Conservation (phyloP, 2,113 vertebrate genomes). For the Gambusia affinis region DNA sequence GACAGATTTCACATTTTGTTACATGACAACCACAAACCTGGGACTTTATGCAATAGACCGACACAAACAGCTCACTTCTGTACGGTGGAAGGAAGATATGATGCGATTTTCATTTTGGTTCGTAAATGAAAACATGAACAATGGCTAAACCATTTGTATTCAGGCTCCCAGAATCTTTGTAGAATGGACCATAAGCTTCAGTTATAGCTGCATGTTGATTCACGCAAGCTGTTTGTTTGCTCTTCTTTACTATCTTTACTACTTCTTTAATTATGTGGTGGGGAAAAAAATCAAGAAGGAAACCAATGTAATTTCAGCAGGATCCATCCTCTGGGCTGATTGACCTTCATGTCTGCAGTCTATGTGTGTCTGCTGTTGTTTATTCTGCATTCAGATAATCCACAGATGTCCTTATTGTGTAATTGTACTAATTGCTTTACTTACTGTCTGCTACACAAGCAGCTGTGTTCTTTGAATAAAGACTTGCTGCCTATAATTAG, state of each 20-base stretch:
- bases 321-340: neutral
- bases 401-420: conserved; percentile 58
- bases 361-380: neutral
- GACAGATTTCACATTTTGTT: neutral
- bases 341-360: neutral
- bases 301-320: neutral
- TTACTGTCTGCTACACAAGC: conserved; percentile 41
- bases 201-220: too few species aligned
- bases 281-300: neutral
- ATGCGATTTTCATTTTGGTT: neutral
- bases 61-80: neutral
- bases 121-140: neutral
- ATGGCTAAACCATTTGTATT: neutral
- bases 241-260: too few species aligned
- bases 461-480: conserved; percentile 9
- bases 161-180: too few species aligned
- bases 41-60: neutral
- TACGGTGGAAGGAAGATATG: neutral
- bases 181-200: too few species aligned
- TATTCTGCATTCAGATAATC: conserved; percentile 29
- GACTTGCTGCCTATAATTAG: conserved; percentile 33
- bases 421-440: conserved; percentile 52
- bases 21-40: neutral
- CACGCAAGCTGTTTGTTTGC: too few species aligned
- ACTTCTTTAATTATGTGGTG: too few species aligned